Evolutionary conservation across 2,113 vertebrate genomes (phyloP), one percentile per base, ranked within the genome.

Genomic region (Poecilia latipinna): DNA sequence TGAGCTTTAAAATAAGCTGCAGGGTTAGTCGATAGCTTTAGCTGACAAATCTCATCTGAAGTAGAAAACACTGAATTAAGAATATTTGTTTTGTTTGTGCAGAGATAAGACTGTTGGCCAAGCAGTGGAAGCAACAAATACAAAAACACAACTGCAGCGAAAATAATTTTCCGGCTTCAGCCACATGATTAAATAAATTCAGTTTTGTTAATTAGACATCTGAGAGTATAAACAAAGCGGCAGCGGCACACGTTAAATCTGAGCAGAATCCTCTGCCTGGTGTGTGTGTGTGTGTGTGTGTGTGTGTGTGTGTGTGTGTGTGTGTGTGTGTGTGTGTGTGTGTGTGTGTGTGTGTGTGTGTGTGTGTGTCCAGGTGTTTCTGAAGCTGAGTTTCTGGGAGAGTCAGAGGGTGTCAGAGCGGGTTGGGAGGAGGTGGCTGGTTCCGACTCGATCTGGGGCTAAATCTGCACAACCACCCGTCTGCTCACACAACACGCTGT

Each of bases 401-500:
- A 35, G 57, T 63, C 74, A 72, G 72, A 79, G 79, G 17, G 77
- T 68, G 82, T 73, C 61, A 61, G 67, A 75, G 85, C 35, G 63
- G 32, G 65, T 68, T 48, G 31, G 51, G 65, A 77, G 66, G 74
- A 63, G 73, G 72, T 73, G 74, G 68, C 51, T 82, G 74, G 57
- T 51, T 64, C 51, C 61, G 68, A 42, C 65, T 83, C 44, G 69
- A 83, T 77, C 68, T 61, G 79, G 67, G 72, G 32, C 77, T 82
- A 6, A 65, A 76, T 82, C 77, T 77, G 77, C 78, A 79, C 74
- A 69, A n/a, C 61, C 68, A 82, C 70, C 83, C 67, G 74, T 75
- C 74, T 84, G 77, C 77, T 85, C 80, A 72, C 83, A 84, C 77
- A 84, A 72, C 85, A 89, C 74, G 75, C 70, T 61, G 62, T 74